Conservation (phyloP, 35 echinoderm and acorn worm genomes). For the Heliocidaris tuberculata region DNA sequence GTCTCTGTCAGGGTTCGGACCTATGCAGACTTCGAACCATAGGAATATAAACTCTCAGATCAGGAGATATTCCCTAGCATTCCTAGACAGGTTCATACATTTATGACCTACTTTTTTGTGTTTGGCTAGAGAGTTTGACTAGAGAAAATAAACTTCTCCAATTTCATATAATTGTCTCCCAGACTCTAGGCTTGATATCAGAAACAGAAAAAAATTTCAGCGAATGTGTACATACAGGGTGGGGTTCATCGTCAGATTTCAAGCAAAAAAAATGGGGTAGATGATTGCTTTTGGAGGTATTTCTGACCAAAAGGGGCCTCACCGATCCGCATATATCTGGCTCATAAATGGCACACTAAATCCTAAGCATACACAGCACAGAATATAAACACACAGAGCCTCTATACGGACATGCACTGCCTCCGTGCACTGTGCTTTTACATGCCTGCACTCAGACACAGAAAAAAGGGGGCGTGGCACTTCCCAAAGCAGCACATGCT, state of each 20-base stretch:
- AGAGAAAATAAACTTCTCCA: too few species aligned
- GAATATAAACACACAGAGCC: not conserved
- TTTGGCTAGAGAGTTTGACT: not conserved
- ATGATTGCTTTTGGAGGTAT: not conserved
- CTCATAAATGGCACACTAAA: not conserved
- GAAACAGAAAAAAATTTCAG: too few species aligned
- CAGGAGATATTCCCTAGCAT: not conserved
- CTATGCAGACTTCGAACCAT: not conserved
- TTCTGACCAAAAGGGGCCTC: not conserved
- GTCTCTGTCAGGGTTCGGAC: not conserved
- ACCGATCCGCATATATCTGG: not conserved
- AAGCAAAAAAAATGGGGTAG: too few species aligned
- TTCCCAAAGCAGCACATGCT: conserved; percentile 22
- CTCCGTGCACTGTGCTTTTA: not conserved
- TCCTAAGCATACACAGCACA: not conserved
- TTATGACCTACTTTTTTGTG: not conserved
- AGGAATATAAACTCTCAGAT: not conserved
- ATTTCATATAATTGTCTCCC: too few species aligned
- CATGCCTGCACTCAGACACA: not conserved
- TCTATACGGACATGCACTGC: not conserved
- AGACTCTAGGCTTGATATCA: too few species aligned
- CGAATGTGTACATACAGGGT: too few species aligned
- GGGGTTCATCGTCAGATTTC: too few species aligned
- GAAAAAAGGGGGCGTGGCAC: conserved; percentile 26
- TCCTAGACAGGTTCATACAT: not conserved